Conservation (phyloP, 2,797 vertebrate species). For the Phaenicophaeus curvirostris region DNA sequence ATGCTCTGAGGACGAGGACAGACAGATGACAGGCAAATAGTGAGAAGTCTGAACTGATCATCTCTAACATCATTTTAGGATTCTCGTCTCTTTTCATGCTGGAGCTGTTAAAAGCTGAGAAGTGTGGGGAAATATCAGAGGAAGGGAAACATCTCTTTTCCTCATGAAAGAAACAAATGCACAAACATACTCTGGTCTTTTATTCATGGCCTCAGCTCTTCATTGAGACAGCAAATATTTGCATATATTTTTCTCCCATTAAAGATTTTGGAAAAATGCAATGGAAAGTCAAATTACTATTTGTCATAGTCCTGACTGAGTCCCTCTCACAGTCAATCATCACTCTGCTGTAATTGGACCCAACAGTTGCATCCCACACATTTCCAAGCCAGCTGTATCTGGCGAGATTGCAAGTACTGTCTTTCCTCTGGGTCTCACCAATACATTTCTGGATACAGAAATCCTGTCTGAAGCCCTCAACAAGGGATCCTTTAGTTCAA, state of each 20-base stretch:
- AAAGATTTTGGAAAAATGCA: background rate
- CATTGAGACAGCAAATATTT: background rate
- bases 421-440: background rate
- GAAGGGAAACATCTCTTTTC: background rate
- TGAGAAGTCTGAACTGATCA: background rate
- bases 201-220: background rate
- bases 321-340: background rate
- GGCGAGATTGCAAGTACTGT: background rate
- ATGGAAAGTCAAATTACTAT: background rate
- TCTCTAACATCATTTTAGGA: background rate
- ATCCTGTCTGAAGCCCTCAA: background rate
- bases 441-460: background rate
- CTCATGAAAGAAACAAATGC: background rate
- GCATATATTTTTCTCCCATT: background rate
- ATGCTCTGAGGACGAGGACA: background rate
- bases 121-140: background rate
- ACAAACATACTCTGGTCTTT: background rate
- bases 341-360: conserved; percentile 9
- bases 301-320: background rate
- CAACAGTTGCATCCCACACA: background rate
- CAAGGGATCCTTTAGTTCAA: background rate
- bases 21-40: background rate
- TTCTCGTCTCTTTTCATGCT: background rate
- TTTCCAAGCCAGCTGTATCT: background rate
- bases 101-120: background rate